Evolutionary conservation across 35 echinoderm and acorn worm species (phyloP).

Genomic region (Anneissia japonica): DNA sequence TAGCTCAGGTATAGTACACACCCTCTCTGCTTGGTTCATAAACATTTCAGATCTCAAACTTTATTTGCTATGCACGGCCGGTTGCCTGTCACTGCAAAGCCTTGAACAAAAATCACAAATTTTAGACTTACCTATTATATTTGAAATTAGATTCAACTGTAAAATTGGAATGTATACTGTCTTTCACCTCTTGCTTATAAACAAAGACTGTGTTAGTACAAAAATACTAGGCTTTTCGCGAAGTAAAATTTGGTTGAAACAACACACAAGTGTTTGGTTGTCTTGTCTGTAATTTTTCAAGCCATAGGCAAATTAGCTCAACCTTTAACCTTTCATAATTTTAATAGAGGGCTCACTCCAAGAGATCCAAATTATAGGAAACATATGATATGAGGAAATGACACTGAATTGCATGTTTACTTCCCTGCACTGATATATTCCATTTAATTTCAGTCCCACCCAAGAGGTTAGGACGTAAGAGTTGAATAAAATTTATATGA

Average conservation of each 20-base stretch:
- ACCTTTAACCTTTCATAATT: not conserved
- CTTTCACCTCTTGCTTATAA: not conserved
- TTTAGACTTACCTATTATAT: not conserved
- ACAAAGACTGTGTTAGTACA: not conserved
- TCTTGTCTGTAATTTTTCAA: not conserved
- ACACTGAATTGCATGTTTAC: too few species aligned
- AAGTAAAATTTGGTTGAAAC: not conserved
- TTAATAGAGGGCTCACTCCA: not conserved
- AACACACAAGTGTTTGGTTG: not conserved
- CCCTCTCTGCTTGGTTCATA: too few species aligned
- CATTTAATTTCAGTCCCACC: too few species aligned
- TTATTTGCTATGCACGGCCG: too few species aligned
- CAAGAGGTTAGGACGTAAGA: too few species aligned
- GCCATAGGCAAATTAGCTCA: not conserved
- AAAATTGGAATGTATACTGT: not conserved
- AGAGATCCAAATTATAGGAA: too few species aligned
- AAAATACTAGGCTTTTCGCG: not conserved
- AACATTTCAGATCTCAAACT: too few species aligned
- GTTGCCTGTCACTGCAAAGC: too few species aligned
- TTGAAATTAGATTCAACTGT: not conserved
- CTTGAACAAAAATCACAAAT: not conserved
- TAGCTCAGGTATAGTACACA: too few species aligned
- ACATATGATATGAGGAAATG: too few species aligned
- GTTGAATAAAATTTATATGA: too few species aligned
- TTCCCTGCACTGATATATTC: too few species aligned